Evolutionary conservation across 2,113 vertebrate species (phyloP), one percentile per base, ranked within the genome.

Genomic region (Colossoma macropomum): DNA sequence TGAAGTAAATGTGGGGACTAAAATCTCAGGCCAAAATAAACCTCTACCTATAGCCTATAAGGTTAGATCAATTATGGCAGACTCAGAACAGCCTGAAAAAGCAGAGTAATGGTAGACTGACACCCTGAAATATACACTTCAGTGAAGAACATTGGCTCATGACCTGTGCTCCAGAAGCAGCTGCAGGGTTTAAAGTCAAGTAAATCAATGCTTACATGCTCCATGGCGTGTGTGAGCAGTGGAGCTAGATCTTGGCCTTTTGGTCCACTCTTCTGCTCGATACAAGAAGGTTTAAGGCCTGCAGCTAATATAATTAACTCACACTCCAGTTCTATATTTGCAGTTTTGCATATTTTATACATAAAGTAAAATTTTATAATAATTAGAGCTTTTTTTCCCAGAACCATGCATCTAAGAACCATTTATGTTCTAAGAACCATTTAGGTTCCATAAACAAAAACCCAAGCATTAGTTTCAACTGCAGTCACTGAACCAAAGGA

Each of bases 201-300:
- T 48, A 63, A 82, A 66, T 68, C 80, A 65, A 34, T 68, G 48
- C 71, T 82, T 56, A 75, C n/a, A 65, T 7, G 28, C 56, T 72
- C 38, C 27, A 17, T 34, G 32, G 28, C 41, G 30, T 72, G 38
- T 63, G 41, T 34, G 54, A 52, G 79, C 2, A 19, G 41, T 60
- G 19, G 66, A 23, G 23, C 68, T n/a, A 45, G 34, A 45, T 34
- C 34, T 45, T 12, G 68, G 21, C 1, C 17, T 62, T 59, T 48
- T 63, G 54, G 38, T 13, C n/a, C 70, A 75, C 38, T 41, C 34
- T 50, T 71, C 77, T 83, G 70, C 66, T 69, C 23, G 21, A 28
- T 78, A 45, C 34, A 79, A 34, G 59, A 80, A 41, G 56, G 56
- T 66, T 83, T 52, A 80, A 80, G 77, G 81, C 62, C 85, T 80